Conservation (phyloP, 2,888 invertebrate species). For the Atethmia centrago region DNA sequence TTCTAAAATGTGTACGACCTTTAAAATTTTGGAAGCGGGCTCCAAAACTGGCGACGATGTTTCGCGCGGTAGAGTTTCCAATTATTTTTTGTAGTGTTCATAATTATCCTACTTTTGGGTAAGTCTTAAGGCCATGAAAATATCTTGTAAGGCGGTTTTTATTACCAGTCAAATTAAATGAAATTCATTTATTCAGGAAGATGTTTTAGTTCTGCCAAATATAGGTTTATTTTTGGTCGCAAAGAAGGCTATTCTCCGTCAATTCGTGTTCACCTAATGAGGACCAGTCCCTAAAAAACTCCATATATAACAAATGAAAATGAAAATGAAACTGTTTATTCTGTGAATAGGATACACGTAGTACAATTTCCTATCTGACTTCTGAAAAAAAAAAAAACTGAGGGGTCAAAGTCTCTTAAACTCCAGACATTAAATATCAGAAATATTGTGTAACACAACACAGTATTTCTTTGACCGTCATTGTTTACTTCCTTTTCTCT, state of each 20-base stretch:
- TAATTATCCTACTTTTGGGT: not conserved
- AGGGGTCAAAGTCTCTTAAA: not conserved
- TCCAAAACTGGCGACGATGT: conserved; percentile 5
- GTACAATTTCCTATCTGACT: not conserved
- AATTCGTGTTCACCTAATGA: not conserved
- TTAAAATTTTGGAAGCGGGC: not conserved
- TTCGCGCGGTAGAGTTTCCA: not conserved
- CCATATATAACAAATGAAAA: not conserved
- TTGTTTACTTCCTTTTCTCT: conserved; percentile 6
- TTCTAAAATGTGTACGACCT: conserved; percentile 11
- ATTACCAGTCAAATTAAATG: not conserved
- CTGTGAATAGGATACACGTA: not conserved
- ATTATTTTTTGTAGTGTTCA: not conserved
- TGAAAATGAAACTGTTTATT: not conserved
- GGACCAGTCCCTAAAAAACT: not conserved
- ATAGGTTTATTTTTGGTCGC: not conserved
- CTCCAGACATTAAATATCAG: not conserved
- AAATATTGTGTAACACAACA: not conserved
- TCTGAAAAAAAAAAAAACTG: too few species aligned
- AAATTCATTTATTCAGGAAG: not conserved
- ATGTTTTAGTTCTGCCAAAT: not conserved
- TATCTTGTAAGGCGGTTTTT: not conserved
- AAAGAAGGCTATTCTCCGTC: not conserved
- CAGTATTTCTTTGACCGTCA: not conserved
- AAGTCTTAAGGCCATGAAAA: not conserved